Base-by-base conservation (phyloP, 1,140 invertebrate genomes). In the Aethina tumida region DNA sequence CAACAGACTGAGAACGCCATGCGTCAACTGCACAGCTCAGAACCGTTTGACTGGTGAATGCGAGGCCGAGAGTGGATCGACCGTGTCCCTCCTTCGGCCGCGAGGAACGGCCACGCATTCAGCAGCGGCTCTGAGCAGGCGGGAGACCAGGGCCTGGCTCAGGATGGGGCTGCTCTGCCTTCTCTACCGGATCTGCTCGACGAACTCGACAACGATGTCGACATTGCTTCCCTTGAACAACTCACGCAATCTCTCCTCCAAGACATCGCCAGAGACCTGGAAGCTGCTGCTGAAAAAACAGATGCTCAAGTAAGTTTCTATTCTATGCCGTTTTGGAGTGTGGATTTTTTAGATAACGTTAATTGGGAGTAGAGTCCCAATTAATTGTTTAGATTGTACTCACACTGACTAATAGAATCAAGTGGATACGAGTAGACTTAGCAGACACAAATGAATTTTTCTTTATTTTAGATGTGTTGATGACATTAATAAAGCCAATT, bases 31-130 rank as follows among this genome's bases (percentile, higher is more conserved):
- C 59, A 56, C 18, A 10, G 9, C 53, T 55, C 67, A 69, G 54
- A 59, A 47, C 49, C 62, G 62, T n/a, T n/a, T n/a, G 43, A 38
- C 53, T 66, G 69, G 72, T 64, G 67, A 67, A 58, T 75, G 68
- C 66, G 65, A 63, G 65, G 64, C 64, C 60, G 67, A 67, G 56
- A 59, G 61, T 64, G 75, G 81, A 84, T 80, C 83, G 60, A 77
- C 82, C 70, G 81, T 69, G 73, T 84, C 81, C 74, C 62, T 70
- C 73, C 81, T 82, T 85, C 83, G 74, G 79, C 83, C 72, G 83
- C 72, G 84, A 82, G 83, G 78, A 71, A 70, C 68, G 64, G 66
- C 65, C 67, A 68, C 66, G 66, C 69, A 71, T 61, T 64, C 71
- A 75, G 69, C 70, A 71, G 56, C 52, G 53, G 52, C 52, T 47